A percentile compares a stretch with the other conserved stretches of the same genome.
These are phyloP conservation scores for Melinaea marsaeus DNA, from an alignment of 2,888 invertebrate genomes.

Conservation along the genomic window DNA sequence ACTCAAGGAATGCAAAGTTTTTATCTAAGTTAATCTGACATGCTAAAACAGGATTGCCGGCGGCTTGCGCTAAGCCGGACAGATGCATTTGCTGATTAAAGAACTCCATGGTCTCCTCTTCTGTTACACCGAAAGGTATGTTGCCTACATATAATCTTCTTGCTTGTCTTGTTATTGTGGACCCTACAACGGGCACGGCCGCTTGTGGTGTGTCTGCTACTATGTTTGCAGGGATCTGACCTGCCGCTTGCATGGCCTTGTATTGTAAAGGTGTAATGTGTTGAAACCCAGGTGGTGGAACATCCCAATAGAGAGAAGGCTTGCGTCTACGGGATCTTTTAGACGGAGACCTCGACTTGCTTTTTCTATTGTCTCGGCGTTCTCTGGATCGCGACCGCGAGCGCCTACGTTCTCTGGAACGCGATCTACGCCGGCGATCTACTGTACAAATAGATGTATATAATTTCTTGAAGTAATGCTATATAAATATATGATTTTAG, in stretches of 20 bases:
- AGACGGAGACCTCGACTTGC: constrained; percentile 72
- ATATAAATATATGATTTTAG: neutral
- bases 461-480: neutral
- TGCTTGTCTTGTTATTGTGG: constrained; percentile 96
- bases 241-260: constrained; percentile 92
- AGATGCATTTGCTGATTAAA: constrained; percentile 99
- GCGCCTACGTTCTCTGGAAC: constrained; percentile 77
- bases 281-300: constrained; percentile 98
- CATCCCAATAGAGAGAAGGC: constrained; percentile 98
- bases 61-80: constrained; percentile 97
- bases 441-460: constrained; percentile 12
- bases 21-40: constrained; percentile 99
- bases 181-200: constrained; percentile 98
- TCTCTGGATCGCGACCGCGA: constrained; percentile 77
- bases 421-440: constrained; percentile 77
- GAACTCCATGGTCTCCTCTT: constrained; percentile 99
- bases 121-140: constrained; percentile 99
- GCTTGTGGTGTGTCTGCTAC: constrained; percentile 95
- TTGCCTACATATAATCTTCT: constrained; percentile 96
- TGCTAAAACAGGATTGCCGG: constrained; percentile 98
- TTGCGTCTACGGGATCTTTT: constrained; percentile 88
- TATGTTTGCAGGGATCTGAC: constrained; percentile 96
- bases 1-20: constrained; percentile 99
- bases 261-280: constrained; percentile 98
- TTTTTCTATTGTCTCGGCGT: constrained; percentile 74